phyloP scores from a whole-genome alignment of 2,797 vertebrate species.

The Epinephelus coioides region DNA sequence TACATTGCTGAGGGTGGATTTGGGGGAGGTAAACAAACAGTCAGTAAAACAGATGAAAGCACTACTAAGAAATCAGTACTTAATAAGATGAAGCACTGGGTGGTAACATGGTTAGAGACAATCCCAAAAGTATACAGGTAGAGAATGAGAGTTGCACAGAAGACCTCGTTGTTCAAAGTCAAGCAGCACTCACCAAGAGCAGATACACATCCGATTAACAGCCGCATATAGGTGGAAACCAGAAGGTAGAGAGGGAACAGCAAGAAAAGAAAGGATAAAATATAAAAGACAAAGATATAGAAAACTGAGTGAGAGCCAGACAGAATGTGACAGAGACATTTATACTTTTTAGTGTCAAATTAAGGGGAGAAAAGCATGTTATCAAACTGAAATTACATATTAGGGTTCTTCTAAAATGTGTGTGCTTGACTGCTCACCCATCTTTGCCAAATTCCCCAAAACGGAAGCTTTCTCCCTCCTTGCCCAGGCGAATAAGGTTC shows the following conservation, averaged over 20 bases:
- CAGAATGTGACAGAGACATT: constrained; percentile 19
- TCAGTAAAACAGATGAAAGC: not conserved
- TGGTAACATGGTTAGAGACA: not conserved
- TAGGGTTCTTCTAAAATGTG: constrained; percentile 4
- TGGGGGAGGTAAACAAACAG: not conserved
- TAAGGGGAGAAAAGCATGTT: not conserved
- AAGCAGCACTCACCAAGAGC: constrained; percentile 72
- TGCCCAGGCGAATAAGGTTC: constrained; percentile 96
- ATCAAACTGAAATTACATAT: constrained; percentile 11
- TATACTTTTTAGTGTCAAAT: not conserved
- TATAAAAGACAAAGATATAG: constrained; percentile 34
- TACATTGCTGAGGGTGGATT: not conserved
- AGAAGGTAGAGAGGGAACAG: constrained; percentile 39
- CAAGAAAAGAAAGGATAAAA: constrained; percentile 28
- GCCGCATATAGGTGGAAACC: constrained; percentile 65
- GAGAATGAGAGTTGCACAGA: constrained; percentile 15
- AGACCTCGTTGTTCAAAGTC: constrained; percentile 6
- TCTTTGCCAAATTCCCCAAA: constrained; percentile 93
- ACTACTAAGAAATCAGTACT: not conserved
- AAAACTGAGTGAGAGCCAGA: constrained; percentile 31
- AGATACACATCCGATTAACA: constrained; percentile 65
- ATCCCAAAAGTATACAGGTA: constrained; percentile 5
- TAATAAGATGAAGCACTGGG: constrained; percentile 7
- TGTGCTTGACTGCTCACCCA: constrained; percentile 86
- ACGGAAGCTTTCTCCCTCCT: constrained; percentile 91